Evolutionary conservation across 1,140 invertebrate genomes (phyloP), one percentile per base, ranked within the genome.

Genomic region (Drosophila sproati): DNA sequence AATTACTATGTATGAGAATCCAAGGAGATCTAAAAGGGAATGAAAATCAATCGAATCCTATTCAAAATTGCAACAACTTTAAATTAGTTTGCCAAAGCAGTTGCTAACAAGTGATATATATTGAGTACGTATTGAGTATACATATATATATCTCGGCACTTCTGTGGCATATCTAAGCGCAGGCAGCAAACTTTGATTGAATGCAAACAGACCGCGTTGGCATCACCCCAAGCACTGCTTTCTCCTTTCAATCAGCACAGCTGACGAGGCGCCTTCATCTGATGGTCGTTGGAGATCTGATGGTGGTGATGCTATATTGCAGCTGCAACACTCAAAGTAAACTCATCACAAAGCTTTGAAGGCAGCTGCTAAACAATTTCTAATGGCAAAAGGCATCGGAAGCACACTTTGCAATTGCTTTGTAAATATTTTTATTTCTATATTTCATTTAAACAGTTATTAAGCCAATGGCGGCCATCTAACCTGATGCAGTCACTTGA

Each of bases 391-490:
- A 50, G 28, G 41, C 48, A 63, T 28, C 10, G 34, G 34, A 12
- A 41, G 20, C 35, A 29, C 39, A 50, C 28, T 57, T 57, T 39
- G 47, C 59, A 31, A 75, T 70, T 74, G 80, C 83, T 66, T 52
- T 80, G 83, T 78, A 88, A 87, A 87, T 87, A 87, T 80, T 88
- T 87, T 63, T 70, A 62, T 74, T 62, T 70, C 64, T 69, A 60
- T 78, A 88, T 88, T 87, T 87, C 76, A 74, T 76, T 67, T 88
- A 80, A 80, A 62, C 66, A 77, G 67, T 88, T 87, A 88, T 88
- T 88, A 86, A 88, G 82, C 82, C 82, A 87, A 55, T 77, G 73
- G 70, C 72, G 76, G 69, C 79, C 77, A 55, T 54, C 39, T 61
- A 48, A 50, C 75, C 12, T 50, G 75, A 28, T 71, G 57, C 51